Evolutionary conservation across 2,113 vertebrate species (phyloP).

Genomic region (Phylloscopus trochiloides): DNA sequence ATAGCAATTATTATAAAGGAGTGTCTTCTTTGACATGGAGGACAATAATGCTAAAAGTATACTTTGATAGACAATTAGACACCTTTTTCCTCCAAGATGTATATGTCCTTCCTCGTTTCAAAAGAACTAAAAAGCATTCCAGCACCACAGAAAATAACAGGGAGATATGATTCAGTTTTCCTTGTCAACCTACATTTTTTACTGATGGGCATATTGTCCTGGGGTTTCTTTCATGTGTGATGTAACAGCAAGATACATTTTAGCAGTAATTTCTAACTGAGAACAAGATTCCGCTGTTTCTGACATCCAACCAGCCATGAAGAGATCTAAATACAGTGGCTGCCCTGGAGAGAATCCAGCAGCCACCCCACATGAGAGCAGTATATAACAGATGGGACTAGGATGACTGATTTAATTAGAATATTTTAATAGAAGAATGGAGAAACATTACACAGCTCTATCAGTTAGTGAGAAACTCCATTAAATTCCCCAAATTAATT

Average conservation of each 20-base stretch:
- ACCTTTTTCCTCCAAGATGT: not conserved
- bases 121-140: not conserved
- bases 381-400: constrained; percentile 76
- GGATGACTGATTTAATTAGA: constrained; percentile 81
- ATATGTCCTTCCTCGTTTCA: not conserved
- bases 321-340: constrained; percentile 66
- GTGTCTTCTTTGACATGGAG: not conserved
- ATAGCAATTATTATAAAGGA: not conserved
- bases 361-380: constrained; percentile 63
- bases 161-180: not conserved
- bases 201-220: constrained; percentile 20
- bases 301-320: constrained; percentile 73
- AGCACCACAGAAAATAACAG: not conserved
- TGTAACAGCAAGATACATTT: constrained; percentile 53
- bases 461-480: constrained; percentile 60
- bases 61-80: not conserved
- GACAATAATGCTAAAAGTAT: not conserved
- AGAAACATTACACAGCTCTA: constrained; percentile 66
- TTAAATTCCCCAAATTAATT: constrained; percentile 75
- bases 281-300: constrained; percentile 65
- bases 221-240: constrained; percentile 37
- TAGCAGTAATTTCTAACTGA: constrained; percentile 57
- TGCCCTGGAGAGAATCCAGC: constrained; percentile 74
- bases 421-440: constrained; percentile 77
- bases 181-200: constrained; percentile 12